Base-by-base conservation (phyloP, 2,113 vertebrate genomes). In the Philantomba maxwellii region DNA sequence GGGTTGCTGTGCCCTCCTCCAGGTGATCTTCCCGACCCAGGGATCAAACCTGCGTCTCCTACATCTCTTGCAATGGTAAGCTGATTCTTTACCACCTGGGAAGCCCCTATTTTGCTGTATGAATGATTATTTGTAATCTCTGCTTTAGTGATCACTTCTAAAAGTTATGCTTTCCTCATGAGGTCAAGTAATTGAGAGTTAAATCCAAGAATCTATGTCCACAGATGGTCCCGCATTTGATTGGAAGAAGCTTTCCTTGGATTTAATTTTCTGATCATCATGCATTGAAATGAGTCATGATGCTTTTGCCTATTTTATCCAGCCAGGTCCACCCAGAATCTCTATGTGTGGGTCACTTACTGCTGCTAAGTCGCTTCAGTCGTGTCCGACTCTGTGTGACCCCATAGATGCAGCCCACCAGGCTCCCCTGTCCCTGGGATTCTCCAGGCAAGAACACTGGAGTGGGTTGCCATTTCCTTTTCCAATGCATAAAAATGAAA, bases 151-250 rank as follows among this genome's bases (percentile, higher is more conserved):
- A 33, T 64, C 17, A 81, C 13, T 82, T 75, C 62, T 55, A 45
- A 77, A 95, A 84, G 26, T 66, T 17, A 66, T 49, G 45, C 30
- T 49, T 83, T 91, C 58, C 77, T 92, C 26, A 45, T 12, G 73
- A 2, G 0, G 43, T 80, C n/a, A 51, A 45, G 5, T 47, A 62
- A 89, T 33, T 55, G 16, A 55, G 58, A 60, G 36, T 30, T 73
- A 62, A 16, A 85, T 26, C 25, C 0, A 0, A 12, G 30, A 95
- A 88, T 39, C 19, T 49, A 11, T 60, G 57, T 45, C 23, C 49
- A 12, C 64, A 58, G 36, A 53, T 91, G 26, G 28, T 39, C 60
- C 28, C n/a, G 11, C 11, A 51, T 55, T 85, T 95, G 58, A 80
- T 19, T 80, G 51, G 25, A 97, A 85, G 6, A 43, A 43, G 33